Conservation (phyloP, 2,113 vertebrate genomes). For the Leucoraja erinaceus region DNA sequence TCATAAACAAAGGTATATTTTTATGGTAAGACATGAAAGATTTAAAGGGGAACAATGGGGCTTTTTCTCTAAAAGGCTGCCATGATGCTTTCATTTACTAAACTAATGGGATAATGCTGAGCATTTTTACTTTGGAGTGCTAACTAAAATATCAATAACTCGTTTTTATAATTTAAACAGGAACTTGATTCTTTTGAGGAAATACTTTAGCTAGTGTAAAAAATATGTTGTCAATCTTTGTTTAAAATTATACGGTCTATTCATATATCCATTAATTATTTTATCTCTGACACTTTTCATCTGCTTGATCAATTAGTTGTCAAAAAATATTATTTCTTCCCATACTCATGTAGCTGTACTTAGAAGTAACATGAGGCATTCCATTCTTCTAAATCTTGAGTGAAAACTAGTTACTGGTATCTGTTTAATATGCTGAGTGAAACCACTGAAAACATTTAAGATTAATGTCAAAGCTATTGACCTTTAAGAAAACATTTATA, state of each 20-base stretch:
- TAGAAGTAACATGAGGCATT: neutral
- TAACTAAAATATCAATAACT: neutral
- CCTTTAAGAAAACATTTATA: neutral
- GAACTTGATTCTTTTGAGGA: neutral
- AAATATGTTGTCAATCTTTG: neutral
- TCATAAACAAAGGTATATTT: too few species aligned
- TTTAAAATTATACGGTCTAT: neutral
- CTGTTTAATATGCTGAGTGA: neutral
- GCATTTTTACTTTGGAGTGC: neutral
- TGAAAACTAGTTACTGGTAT: neutral
- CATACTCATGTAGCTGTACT: neutral
- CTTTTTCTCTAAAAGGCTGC: neutral
- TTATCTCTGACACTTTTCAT: neutral
- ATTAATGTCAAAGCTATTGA: neutral
- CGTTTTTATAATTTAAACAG: neutral
- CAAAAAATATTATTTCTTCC: neutral
- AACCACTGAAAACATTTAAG: neutral
- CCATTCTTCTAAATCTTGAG: neutral
- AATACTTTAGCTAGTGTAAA: neutral
- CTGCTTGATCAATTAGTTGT: neutral
- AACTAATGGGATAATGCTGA: neutral
- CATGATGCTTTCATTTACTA: neutral
- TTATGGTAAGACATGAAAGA: too few species aligned
- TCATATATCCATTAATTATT: neutral
- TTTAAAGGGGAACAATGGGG: too few species aligned